phyloP scores from a whole-genome alignment of 2,888 invertebrate species.

The Caenorhabditis panamensis region DNA sequence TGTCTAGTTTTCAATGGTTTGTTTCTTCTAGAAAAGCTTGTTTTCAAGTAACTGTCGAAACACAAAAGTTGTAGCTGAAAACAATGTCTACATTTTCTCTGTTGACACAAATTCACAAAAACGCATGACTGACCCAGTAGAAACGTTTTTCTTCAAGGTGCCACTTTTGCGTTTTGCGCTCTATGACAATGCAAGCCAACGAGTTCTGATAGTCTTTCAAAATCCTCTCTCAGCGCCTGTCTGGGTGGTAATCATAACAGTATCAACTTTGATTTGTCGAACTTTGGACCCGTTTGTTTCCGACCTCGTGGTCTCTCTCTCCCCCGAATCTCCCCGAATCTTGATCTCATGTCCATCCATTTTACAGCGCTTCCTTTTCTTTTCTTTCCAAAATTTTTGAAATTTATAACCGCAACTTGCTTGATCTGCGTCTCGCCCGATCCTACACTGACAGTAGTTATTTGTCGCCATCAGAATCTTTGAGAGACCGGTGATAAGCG shows the following conservation, averaged over 20 bases:
- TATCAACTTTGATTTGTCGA: background rate
- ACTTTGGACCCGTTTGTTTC: conserved; percentile 2
- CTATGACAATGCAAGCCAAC: too few relatives aligned
- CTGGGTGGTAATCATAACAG: too few relatives aligned
- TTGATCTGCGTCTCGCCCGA: conserved; percentile 9
- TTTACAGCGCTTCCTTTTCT: conserved; percentile 3
- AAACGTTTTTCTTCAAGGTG: too few relatives aligned
- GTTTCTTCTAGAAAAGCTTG: too few relatives aligned
- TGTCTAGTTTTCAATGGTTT: too few relatives aligned
- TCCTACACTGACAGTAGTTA: background rate
- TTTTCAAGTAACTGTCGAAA: too few relatives aligned
- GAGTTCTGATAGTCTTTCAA: too few relatives aligned
- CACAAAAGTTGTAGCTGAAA: too few relatives aligned
- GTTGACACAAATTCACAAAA: too few relatives aligned
- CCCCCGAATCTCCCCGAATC: background rate
- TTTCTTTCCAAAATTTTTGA: conserved; percentile 21
- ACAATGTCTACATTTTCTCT: too few relatives aligned
- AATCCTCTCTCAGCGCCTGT: conserved; percentile 3
- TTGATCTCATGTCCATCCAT: background rate
- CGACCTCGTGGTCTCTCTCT: background rate
- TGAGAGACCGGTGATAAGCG: conserved; percentile 5
- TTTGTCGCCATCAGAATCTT: conserved; percentile 4
- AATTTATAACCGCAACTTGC: conserved; percentile 1
- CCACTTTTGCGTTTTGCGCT: too few relatives aligned
- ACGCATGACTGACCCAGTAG: too few relatives aligned